Percentiles rank a stretch among this genome's conserved stretches.
These are phyloP conservation scores for Margaritifera margaritifera DNA, from an alignment of 2,888 invertebrate species.

Conservation along the genomic window DNA sequence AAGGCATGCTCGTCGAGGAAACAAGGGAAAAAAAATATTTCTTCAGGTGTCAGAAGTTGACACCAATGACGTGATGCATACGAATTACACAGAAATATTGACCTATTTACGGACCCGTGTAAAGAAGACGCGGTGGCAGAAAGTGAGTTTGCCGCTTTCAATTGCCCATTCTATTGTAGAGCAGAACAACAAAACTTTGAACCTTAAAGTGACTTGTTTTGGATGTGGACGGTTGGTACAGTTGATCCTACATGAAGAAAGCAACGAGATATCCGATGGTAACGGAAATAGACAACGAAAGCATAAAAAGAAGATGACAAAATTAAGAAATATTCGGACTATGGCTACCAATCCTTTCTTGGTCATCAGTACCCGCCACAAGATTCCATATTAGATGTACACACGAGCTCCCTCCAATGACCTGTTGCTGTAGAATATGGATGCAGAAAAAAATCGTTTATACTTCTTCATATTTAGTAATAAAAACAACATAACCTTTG, in stretches of 20 bases:
- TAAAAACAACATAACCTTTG: too few relatives aligned
- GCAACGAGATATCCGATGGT: too few relatives aligned
- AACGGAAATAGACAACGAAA: too few relatives aligned
- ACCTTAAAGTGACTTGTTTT: constrained; percentile 29
- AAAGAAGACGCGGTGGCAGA: constrained; percentile 30
- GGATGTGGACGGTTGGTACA: constrained; percentile 37
- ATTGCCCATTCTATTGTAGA: constrained; percentile 24
- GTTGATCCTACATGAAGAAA: constrained; percentile 1
- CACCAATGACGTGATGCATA: constrained; percentile 1
- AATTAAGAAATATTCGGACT: too few relatives aligned
- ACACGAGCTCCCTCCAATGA: too few relatives aligned
- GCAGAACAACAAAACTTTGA: constrained; percentile 12
- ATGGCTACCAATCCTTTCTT: too few relatives aligned
- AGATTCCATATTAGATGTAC: too few relatives aligned
- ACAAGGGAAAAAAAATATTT: constrained; percentile 32
- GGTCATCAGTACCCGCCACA: too few relatives aligned
- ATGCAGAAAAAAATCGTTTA: too few relatives aligned
- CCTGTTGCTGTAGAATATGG: too few relatives aligned
- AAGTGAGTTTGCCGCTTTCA: constrained; percentile 28
- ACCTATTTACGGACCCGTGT: constrained; percentile 27
- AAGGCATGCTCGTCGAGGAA: constrained; percentile 25
- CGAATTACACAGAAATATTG: constrained; percentile 15
- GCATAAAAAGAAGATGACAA: too few relatives aligned
- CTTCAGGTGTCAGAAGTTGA: constrained; percentile 15
- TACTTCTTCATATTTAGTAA: too few relatives aligned